These are phyloP conservation scores for Zoanthus sansibaricus DNA, from an alignment of 92 coral and sea anemone genomes.

Conservation along the genomic window DNA sequence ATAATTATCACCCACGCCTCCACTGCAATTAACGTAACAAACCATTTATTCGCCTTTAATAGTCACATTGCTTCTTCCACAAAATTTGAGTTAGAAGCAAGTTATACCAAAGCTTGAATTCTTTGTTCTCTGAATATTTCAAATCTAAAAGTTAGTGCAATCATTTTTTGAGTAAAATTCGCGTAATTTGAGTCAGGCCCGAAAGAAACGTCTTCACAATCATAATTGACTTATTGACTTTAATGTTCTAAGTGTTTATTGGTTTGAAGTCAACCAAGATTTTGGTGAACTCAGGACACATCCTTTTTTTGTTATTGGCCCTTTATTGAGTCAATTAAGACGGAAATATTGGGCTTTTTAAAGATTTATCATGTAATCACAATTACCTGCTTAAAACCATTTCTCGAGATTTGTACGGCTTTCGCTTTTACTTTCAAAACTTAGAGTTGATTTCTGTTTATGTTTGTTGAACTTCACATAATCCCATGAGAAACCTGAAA, in stretches of 20 bases:
- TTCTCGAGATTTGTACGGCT: neutral
- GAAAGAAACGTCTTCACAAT: neutral
- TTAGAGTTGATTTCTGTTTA: neutral
- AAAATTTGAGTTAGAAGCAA: neutral
- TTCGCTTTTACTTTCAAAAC: neutral
- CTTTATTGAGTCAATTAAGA: slow-evolving; percentile 28
- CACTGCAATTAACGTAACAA: slow-evolving; percentile 31
- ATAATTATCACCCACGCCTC: slow-evolving; percentile 53
- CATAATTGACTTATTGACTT: neutral
- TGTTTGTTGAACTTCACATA: neutral
- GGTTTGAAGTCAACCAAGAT: slow-evolving; percentile 17
- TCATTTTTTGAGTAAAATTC: neutral
- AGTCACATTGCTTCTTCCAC: slow-evolving; percentile 21
- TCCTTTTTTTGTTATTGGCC: neutral
- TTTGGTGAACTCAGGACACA: neutral
- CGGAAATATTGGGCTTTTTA: neutral
- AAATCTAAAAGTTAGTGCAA: neutral
- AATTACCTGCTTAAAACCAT: neutral
- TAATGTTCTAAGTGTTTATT: neutral
- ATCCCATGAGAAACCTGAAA: slow-evolving; percentile 22
- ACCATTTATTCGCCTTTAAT: slow-evolving; percentile 21
- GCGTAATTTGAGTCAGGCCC: neutral
- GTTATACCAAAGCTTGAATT: neutral
- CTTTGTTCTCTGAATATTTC: neutral
- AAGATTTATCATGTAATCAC: neutral